Percentiles rank a stretch among this genome's conserved stretches.
Evolutionary conservation across 2,113 vertebrate species (phyloP).

Genomic region (Dermatemys mawii): DNA sequence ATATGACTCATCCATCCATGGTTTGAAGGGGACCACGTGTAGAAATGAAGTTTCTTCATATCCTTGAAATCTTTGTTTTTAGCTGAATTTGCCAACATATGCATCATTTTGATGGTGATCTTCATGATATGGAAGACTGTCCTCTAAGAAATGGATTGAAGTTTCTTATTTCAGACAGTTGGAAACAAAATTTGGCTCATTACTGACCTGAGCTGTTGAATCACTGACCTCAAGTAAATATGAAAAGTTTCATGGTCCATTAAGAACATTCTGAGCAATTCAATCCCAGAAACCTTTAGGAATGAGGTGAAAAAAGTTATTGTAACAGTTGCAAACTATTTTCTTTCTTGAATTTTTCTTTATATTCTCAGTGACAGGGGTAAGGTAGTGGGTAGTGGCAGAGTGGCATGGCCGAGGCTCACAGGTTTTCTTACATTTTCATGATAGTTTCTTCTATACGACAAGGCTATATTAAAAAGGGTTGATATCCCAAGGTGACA

Average conservation of each 20-base stretch:
- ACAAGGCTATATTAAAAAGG: background rate
- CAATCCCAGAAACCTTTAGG: background rate
- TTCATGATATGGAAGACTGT: background rate
- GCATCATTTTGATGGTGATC: background rate
- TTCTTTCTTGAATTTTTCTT: background rate
- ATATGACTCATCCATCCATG: background rate
- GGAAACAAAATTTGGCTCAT: background rate
- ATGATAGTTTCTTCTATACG: background rate
- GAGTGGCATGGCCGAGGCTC: background rate
- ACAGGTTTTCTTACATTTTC: background rate
- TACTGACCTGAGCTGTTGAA: background rate
- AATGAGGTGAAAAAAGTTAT: background rate
- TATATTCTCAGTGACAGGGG: background rate
- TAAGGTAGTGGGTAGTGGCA: background rate
- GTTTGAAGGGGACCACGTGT: background rate
- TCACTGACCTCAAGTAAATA: background rate
- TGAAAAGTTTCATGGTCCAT: background rate
- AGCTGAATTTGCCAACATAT: background rate
- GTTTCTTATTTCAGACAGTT: background rate
- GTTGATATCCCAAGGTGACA: background rate
- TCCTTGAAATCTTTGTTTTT: background rate
- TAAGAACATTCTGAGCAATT: background rate
- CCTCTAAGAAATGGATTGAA: background rate
- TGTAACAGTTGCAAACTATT: background rate
- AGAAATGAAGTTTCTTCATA: rapidly evolving